A percentile compares a stretch with the other conserved stretches of the same genome.
phyloP scores from a whole-genome alignment of 2,113 vertebrate genomes.

The Anguilla japonica region DNA sequence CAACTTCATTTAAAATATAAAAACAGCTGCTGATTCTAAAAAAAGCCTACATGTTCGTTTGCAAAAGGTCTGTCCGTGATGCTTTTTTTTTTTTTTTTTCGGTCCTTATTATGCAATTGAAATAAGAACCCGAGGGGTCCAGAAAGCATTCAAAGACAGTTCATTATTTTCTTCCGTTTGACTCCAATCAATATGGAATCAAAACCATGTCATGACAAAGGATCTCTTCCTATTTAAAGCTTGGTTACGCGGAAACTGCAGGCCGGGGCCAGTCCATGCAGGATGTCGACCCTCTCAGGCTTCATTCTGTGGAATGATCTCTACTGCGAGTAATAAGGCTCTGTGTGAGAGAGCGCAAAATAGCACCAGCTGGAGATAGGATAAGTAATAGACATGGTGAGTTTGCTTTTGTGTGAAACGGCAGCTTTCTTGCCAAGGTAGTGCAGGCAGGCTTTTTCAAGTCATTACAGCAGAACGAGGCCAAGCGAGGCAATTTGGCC shows the following conservation, averaged over 20 bases:
- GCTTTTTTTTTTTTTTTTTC: not conserved
- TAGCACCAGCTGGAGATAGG: constrained; percentile 30
- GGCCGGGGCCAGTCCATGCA: not conserved
- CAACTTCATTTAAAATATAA: not conserved
- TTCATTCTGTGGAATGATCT: constrained; percentile 31
- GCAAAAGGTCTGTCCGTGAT: not conserved
- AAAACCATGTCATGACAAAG: not conserved
- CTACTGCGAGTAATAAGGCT: constrained; percentile 31
- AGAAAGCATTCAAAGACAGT: not conserved
- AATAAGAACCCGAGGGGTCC: not conserved
- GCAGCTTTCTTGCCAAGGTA: constrained; percentile 23
- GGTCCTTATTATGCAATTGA: not conserved
- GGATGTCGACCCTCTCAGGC: not conserved
- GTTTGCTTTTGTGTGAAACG: constrained; percentile 28
- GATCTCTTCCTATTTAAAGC: not conserved
- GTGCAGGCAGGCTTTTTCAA: constrained; percentile 12
- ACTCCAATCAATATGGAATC: not conserved
- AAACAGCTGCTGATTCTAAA: not conserved
- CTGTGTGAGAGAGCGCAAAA: constrained; percentile 27
- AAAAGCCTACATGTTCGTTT: not conserved
- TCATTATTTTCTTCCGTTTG: constrained; percentile 2
- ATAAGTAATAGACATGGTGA: constrained; percentile 40
- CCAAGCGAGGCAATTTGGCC: not conserved
- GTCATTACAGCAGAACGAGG: not conserved
- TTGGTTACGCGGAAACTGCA: not conserved